Conservation (phyloP, 1,140 invertebrate genomes). For the Pemphigus obesinymphae region DNA sequence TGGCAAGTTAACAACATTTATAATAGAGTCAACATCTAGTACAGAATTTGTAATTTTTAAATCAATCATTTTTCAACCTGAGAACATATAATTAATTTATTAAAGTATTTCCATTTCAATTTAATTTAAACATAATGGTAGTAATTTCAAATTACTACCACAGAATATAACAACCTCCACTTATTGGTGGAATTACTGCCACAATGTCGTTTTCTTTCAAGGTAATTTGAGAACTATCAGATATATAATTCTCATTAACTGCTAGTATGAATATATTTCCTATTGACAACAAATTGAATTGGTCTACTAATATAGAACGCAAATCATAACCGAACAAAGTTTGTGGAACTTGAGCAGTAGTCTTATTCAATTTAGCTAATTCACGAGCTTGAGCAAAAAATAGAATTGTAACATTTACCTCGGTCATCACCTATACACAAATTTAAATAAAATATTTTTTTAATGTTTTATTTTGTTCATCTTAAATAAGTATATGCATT, state of each 20-base stretch:
- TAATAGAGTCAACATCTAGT: constrained; percentile 65
- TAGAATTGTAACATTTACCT: constrained; percentile 60
- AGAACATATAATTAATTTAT: neutral
- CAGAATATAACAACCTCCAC: constrained; percentile 48
- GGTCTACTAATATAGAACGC: constrained; percentile 56
- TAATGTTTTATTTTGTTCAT: neutral
- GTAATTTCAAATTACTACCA: too few species aligned
- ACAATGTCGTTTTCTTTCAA: constrained; percentile 45
- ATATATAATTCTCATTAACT: constrained; percentile 71
- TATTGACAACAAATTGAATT: constrained; percentile 65
- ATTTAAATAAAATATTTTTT: neutral
- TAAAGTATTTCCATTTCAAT: too few species aligned
- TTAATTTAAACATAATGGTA: too few species aligned
- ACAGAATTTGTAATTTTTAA: constrained; percentile 65
- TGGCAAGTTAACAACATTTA: constrained; percentile 62
- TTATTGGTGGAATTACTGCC: constrained; percentile 47
- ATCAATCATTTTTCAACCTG: constrained; percentile 61
- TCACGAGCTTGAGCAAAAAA: constrained; percentile 87
- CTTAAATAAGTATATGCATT: neutral
- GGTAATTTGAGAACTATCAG: constrained; percentile 44
- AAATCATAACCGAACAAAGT: constrained; percentile 56
- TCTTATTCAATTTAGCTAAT: constrained; percentile 60
- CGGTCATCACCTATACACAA: constrained; percentile 39
- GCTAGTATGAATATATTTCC: constrained; percentile 69
- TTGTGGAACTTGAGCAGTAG: constrained; percentile 53